Evolutionary conservation across 2,888 invertebrate genomes (phyloP).

Genomic region (Salpingus planirostris): DNA sequence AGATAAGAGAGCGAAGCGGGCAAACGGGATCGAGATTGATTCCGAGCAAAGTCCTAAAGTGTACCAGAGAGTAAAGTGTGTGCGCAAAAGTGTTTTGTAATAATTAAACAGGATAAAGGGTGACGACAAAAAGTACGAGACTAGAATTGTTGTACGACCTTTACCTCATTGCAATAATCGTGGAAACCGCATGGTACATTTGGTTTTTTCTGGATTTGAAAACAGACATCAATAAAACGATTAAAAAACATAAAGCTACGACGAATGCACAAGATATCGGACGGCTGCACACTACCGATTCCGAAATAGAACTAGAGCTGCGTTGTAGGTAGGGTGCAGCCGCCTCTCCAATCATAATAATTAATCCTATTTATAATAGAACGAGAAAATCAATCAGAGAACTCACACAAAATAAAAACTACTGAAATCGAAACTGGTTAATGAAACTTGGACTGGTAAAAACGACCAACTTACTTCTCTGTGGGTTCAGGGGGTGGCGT

Average conservation of each 20-base stretch:
- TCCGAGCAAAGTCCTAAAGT: too few relatives aligned
- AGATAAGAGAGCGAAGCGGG: too few relatives aligned
- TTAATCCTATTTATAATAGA: too few relatives aligned
- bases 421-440: slow-evolving; percentile 8
- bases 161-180: slow-evolving; percentile 90
- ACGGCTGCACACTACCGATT: too few relatives aligned
- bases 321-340: too few relatives aligned
- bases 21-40: too few relatives aligned
- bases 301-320: too few relatives aligned
- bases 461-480: slow-evolving; percentile 53
- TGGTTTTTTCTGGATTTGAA: slow-evolving; percentile 63
- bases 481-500: slow-evolving; percentile 50
- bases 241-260: slow-evolving; percentile 13
- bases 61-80: too few relatives aligned
- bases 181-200: slow-evolving; percentile 93
- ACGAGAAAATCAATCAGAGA: slow-evolving; percentile 4
- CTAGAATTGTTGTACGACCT: slow-evolving; percentile 18
- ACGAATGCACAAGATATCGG: too few relatives aligned
- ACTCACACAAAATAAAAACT: slow-evolving; percentile 6
- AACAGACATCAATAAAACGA: slow-evolving; percentile 47
- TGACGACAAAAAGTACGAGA: slow-evolving; percentile 11
- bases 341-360: too few relatives aligned
- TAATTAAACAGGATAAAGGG: too few relatives aligned
- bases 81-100: too few relatives aligned
- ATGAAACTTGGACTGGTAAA: slow-evolving; percentile 3